phyloP scores from a whole-genome alignment of 2,797 vertebrate species.

The Podarcis lilfordi region DNA sequence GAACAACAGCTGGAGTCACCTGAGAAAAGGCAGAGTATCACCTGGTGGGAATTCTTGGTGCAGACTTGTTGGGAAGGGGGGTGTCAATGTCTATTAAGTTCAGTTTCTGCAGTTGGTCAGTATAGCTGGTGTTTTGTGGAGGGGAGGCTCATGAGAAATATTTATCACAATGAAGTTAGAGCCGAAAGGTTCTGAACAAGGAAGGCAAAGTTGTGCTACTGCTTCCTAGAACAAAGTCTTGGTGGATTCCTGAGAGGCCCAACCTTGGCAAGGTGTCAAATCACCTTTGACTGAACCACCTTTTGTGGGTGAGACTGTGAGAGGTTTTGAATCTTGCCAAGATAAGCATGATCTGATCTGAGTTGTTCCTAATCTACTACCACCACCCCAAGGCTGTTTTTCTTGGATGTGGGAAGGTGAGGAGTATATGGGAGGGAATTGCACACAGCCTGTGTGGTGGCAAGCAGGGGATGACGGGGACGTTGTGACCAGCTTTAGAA shows the following conservation, averaged over 20 bases:
- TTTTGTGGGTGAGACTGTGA: neutral
- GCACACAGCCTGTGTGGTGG: neutral
- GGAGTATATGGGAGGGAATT: neutral
- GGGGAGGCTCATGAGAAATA: neutral
- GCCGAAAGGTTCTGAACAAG: neutral
- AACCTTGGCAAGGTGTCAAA: neutral
- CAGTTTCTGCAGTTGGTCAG: neutral
- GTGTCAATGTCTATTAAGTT: neutral
- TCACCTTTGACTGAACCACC: neutral
- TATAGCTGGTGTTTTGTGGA: neutral
- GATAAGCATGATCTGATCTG: neutral
- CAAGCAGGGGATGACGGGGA: neutral
- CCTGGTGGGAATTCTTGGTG: neutral
- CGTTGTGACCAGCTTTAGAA: neutral
- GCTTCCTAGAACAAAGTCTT: neutral
- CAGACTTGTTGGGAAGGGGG: neutral
- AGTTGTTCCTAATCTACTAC: neutral
- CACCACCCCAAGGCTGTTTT: neutral
- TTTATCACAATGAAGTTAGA: neutral
- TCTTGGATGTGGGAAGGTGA: neutral
- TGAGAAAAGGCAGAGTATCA: slow-evolving; percentile 10
- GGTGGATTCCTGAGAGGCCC: neutral
- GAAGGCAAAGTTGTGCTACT: neutral
- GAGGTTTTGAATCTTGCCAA: neutral
- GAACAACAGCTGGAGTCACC: slow-evolving; percentile 1